phyloP scores from a whole-genome alignment of 1,140 invertebrate species.

The Drosophila cardini region DNA sequence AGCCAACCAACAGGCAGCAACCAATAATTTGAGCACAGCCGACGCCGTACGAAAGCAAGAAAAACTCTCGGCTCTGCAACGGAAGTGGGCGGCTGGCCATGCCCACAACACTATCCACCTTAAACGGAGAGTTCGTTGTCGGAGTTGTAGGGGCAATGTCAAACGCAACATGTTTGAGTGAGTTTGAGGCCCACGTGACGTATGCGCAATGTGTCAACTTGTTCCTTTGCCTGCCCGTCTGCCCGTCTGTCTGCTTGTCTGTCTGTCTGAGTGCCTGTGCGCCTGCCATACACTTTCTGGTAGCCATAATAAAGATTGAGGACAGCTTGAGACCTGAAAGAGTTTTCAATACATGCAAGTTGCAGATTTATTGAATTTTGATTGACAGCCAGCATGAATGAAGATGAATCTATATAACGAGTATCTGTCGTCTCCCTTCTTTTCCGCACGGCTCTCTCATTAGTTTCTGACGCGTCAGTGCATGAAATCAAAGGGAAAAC shows the following conservation, averaged over 20 bases:
- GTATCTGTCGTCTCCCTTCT: slow-evolving; percentile 1
- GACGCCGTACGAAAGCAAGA: slow-evolving; percentile 30
- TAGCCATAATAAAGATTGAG: slow-evolving; percentile 56
- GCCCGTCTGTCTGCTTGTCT: too few species aligned
- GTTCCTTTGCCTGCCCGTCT: background rate
- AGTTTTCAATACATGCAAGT: slow-evolving; percentile 22
- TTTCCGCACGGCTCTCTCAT: slow-evolving; percentile 18
- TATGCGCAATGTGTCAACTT: slow-evolving; percentile 48
- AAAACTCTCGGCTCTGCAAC: slow-evolving; percentile 47
- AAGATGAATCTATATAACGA: slow-evolving; percentile 39
- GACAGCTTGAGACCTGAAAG: slow-evolving; percentile 19
- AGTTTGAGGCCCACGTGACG: slow-evolving; percentile 58
- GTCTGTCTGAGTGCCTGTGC: too few species aligned
- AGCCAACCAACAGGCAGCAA: slow-evolving; percentile 56
- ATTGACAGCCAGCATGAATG: slow-evolving; percentile 60
- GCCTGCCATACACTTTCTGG: slow-evolving; percentile 7
- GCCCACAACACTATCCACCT: background rate
- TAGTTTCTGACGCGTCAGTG: slow-evolving; percentile 54
- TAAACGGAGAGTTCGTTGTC: slow-evolving; percentile 19
- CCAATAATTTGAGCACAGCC: slow-evolving; percentile 8
- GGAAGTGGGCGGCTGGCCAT: slow-evolving; percentile 30
- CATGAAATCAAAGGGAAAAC: slow-evolving; percentile 68
- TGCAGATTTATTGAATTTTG: slow-evolving; percentile 65
- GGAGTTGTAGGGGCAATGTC: slow-evolving; percentile 59
- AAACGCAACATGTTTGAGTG: slow-evolving; percentile 77